Conservation (phyloP, 2,797 vertebrate genomes). For the Gambelia wislizenii region DNA sequence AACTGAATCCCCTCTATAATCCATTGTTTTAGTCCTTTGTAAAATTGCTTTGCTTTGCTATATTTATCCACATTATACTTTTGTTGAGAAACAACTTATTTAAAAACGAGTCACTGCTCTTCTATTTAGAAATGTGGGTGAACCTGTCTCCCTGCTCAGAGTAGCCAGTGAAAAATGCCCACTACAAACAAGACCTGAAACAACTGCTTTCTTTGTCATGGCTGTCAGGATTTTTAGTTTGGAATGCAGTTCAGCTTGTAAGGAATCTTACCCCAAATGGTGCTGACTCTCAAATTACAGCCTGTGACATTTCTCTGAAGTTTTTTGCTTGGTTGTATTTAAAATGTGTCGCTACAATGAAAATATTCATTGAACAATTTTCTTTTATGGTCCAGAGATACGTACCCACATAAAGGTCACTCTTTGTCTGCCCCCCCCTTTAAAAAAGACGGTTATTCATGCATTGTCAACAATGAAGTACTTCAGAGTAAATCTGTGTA, state of each 20-base stretch:
- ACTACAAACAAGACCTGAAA: conserved; percentile 67
- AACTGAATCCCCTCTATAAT: conserved; percentile 26
- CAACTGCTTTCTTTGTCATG: conserved; percentile 77
- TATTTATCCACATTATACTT: conserved; percentile 28
- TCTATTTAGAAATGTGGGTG: conserved; percentile 71
- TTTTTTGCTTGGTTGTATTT: conserved; percentile 71
- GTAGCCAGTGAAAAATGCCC: conserved; percentile 65
- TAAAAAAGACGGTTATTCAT: conserved; percentile 65
- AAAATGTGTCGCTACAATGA: conserved; percentile 77
- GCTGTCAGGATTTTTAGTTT: conserved; percentile 53
- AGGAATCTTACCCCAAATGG: conserved; percentile 62
- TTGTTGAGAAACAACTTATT: conserved; percentile 50
- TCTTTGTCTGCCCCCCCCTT: conserved; percentile 39
- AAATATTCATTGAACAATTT: conserved; percentile 70
- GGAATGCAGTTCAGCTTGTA: conserved; percentile 74
- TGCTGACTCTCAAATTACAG: conserved; percentile 74
- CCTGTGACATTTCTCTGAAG: conserved; percentile 80
- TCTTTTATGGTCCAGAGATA: conserved; percentile 72
- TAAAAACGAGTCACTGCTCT: conserved; percentile 56
- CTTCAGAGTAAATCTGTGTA: conserved; percentile 60
- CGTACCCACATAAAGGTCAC: conserved; percentile 78
- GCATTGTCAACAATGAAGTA: conserved; percentile 53
- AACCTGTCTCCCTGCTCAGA: conserved; percentile 69
- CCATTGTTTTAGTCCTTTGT: conserved; percentile 25
- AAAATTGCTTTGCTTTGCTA: conserved; percentile 43